phyloP scores from a whole-genome alignment of 2,113 vertebrate genomes.

The Salvator merianae region DNA sequence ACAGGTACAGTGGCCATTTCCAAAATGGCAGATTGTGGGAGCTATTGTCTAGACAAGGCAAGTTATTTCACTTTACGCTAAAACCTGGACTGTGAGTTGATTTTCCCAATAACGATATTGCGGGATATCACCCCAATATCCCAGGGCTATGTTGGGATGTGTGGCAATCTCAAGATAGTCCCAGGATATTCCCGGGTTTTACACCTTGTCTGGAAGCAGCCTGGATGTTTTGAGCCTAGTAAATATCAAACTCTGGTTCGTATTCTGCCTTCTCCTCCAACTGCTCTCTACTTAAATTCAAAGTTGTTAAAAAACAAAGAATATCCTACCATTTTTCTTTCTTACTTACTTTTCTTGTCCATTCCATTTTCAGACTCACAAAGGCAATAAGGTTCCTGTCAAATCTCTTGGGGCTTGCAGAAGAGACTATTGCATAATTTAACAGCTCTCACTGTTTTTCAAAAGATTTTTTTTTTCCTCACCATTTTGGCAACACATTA shows the following conservation, averaged over 20 bases:
- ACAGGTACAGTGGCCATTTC: too few species aligned
- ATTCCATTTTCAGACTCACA: constrained; percentile 18
- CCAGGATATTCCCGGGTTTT: too few species aligned
- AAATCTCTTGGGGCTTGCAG: constrained; percentile 10
- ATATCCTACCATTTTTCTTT: constrained; percentile 7
- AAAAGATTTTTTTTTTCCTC: constrained; percentile 33
- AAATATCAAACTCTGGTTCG: neutral
- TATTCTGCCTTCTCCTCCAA: neutral
- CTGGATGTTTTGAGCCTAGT: too few species aligned
- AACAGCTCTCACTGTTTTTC: constrained; percentile 46
- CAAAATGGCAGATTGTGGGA: too few species aligned
- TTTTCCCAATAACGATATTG: too few species aligned
- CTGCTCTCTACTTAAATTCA: neutral
- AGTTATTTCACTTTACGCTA: too few species aligned
- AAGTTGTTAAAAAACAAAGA: neutral
- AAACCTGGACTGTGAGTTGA: too few species aligned
- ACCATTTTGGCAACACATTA: constrained; percentile 53
- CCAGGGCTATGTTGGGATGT: too few species aligned
- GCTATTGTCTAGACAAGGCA: too few species aligned
- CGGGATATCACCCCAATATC: too few species aligned
- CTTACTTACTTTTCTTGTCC: neutral
- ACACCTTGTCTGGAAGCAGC: too few species aligned
- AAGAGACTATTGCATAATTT: constrained; percentile 54
- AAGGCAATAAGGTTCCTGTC: constrained; percentile 16
- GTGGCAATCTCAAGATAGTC: too few species aligned